A percentile compares a stretch with the other conserved stretches of the same genome.
Conservation (phyloP, 2,113 vertebrate species). For the Spea bombifrons region DNA sequence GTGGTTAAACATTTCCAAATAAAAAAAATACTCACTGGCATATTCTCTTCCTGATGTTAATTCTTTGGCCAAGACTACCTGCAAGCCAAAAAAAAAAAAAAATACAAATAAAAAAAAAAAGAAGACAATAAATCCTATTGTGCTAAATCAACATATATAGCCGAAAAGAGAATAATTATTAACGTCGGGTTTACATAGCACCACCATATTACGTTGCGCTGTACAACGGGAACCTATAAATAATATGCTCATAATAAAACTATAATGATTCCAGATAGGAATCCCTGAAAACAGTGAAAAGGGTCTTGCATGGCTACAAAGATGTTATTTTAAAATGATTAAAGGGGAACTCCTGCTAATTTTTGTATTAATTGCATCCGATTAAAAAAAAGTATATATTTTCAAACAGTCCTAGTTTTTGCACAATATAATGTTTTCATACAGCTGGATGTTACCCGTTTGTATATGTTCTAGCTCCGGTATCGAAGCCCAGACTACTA, state of each 20-base stretch:
- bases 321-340: too few species aligned
- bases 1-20: conserved; percentile 23
- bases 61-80: conserved; percentile 97
- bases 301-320: too few species aligned
- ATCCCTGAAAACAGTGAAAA: too few species aligned
- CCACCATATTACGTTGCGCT: neutral
- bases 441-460: too few species aligned
- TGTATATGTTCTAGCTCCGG: too few species aligned
- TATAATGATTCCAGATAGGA: neutral
- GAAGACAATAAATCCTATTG: neutral
- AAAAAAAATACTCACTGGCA: conserved; percentile 84
- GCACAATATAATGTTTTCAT: too few species aligned
- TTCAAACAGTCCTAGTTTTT: too few species aligned
- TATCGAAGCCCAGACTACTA: too few species aligned
- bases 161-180: neutral
- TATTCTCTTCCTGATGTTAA: conserved; percentile 90
- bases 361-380: too few species aligned
- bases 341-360: too few species aligned
- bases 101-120: neutral
- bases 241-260: neutral
- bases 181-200: neutral
- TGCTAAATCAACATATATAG: neutral
- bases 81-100: conserved; percentile 3
- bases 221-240: neutral
- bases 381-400: too few species aligned